Percentiles rank a stretch among this genome's conserved stretches.
Conservation (phyloP, 2,797 vertebrate genomes). For the Semaprochilodus insignis region DNA sequence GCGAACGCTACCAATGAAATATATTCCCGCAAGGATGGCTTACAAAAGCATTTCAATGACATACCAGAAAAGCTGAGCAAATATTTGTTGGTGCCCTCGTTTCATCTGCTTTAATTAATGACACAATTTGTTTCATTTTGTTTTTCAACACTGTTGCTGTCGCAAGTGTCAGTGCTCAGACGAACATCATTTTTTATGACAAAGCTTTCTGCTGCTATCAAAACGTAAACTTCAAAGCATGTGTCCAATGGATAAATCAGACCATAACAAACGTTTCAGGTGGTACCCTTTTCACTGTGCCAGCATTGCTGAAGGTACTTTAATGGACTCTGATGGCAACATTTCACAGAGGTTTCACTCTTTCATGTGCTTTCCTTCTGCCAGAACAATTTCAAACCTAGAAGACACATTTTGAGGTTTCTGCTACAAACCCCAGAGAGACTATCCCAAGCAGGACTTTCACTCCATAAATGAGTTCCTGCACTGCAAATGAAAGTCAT, state of each 20-base stretch:
- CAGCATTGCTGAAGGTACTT: not conserved
- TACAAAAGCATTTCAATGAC: not conserved
- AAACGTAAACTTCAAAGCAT: conserved; percentile 24
- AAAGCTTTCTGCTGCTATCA: not conserved
- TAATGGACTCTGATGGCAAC: not conserved
- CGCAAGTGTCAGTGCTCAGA: not conserved
- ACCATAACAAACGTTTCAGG: conserved; percentile 17
- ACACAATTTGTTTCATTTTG: conserved; percentile 18
- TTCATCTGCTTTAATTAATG: conserved; percentile 40
- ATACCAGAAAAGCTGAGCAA: conserved; percentile 27
- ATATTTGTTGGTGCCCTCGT: conserved; percentile 62
- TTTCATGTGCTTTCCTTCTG: conserved; percentile 13
- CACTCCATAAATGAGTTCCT: conserved; percentile 56
- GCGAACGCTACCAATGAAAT: conserved; percentile 10
- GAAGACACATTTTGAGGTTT: conserved; percentile 12
- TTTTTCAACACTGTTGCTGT: not conserved
- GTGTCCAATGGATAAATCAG: conserved; percentile 11
- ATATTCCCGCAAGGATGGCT: not conserved
- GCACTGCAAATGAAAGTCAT: conserved; percentile 64
- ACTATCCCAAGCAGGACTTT: conserved; percentile 18
- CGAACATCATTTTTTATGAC: conserved; percentile 13
- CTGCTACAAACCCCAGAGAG: not conserved
- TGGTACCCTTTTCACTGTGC: not conserved
- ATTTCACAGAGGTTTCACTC: not conserved
- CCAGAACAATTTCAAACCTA: conserved; percentile 30